A percentile compares a stretch with the other conserved stretches of the same genome.
Evolutionary conservation across 2,888 invertebrate species (phyloP).

Genomic region (Orthosia gracilis): DNA sequence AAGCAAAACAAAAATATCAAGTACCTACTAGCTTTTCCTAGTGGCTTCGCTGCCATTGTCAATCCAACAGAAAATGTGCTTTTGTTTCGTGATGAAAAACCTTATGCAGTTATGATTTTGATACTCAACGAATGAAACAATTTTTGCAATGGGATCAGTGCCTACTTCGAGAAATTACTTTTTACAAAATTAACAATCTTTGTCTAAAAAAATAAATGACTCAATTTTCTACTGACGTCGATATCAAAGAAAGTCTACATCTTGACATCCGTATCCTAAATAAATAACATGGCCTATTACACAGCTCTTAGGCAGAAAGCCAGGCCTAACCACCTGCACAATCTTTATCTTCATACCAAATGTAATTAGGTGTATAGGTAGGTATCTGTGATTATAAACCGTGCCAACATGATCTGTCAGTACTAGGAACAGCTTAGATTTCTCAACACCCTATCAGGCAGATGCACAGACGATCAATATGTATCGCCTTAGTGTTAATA

Average conservation of each 20-base stretch:
- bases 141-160: no score
- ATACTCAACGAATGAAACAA: no score
- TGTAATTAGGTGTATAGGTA: slow-evolving; percentile 10
- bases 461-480: slow-evolving; percentile 25
- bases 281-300: slow-evolving; percentile 15
- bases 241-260: background rate
- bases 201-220: background rate
- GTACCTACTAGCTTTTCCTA: background rate
- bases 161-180: no score
- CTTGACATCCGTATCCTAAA: background rate
- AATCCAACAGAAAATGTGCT: background rate
- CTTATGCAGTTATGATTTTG: no score
- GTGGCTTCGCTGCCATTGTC: background rate
- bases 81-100: background rate
- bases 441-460: slow-evolving; percentile 49
- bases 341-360: slow-evolving; percentile 26
- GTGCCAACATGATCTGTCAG: slow-evolving; percentile 40
- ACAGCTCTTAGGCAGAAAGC: slow-evolving; percentile 35
- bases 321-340: slow-evolving; percentile 40
- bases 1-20: background rate
- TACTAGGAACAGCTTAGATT: slow-evolving; percentile 42
- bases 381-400: slow-evolving; percentile 25
- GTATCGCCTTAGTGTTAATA: slow-evolving; percentile 18
- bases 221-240: background rate
- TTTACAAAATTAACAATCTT: background rate